Evolutionary conservation across 2,797 vertebrate species (phyloP).

Genomic region (Meriones psammophilus): DNA sequence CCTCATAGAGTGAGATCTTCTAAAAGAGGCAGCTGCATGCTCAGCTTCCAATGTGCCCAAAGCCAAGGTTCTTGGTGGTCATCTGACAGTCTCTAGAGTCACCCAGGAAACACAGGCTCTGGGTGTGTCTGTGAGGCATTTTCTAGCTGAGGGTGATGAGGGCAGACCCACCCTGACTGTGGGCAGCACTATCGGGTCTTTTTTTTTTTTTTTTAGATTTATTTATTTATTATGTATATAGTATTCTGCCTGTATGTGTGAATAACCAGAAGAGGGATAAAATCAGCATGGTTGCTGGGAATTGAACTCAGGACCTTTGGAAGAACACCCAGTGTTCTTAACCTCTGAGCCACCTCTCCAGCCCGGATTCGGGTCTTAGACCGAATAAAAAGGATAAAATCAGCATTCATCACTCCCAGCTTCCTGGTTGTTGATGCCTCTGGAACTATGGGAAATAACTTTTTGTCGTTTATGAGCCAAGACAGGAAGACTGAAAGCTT

Average conservation of each 20-base stretch:
- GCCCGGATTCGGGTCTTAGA: neutral
- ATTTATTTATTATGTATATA: no score
- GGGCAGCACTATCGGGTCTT: neutral
- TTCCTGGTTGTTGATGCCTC: neutral
- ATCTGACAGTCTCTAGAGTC: neutral
- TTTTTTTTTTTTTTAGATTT: no score
- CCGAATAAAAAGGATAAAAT: neutral
- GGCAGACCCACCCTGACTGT: neutral
- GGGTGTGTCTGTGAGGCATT: neutral
- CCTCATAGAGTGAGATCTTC: neutral
- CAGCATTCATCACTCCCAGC: neutral
- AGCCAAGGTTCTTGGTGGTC: neutral
- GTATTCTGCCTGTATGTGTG: no score
- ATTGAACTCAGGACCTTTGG: no score
- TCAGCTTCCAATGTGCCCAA: neutral
- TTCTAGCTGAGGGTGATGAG: neutral
- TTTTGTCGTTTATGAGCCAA: neutral
- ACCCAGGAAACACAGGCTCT: neutral
- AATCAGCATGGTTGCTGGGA: no score
- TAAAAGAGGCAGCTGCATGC: neutral
- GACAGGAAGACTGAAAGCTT: neutral
- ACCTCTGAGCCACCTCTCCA: no score
- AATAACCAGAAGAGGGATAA: no score
- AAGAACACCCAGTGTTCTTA: no score
- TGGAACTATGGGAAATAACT: neutral